Percentiles rank a stretch among this genome's conserved stretches.
Evolutionary conservation across 2,888 invertebrate genomes (phyloP).

Genomic region (Oasisia sp.): DNA sequence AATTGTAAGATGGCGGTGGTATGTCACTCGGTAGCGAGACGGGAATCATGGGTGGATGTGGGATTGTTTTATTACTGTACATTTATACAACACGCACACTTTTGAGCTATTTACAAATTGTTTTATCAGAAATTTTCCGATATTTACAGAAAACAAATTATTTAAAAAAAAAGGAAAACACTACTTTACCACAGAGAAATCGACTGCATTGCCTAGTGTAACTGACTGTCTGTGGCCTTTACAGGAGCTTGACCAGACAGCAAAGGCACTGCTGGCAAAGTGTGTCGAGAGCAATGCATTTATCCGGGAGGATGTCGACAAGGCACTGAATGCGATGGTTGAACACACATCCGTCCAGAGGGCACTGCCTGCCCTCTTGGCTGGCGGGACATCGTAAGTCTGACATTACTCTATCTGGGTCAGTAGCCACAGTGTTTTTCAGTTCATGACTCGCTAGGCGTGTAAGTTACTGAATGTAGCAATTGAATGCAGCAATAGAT

Average conservation of each 20-base stretch:
- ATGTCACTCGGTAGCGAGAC: too few species aligned
- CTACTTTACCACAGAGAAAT: background rate
- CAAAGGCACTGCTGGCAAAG: slow-evolving; percentile 82
- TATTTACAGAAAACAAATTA: background rate
- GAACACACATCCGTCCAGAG: slow-evolving; percentile 76
- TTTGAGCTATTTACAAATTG: background rate
- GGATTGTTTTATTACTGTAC: too few species aligned
- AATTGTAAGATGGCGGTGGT: background rate
- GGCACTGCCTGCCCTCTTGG: slow-evolving; percentile 63
- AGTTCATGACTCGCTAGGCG: background rate
- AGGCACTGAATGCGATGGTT: slow-evolving; percentile 84
- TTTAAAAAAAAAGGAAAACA: background rate
- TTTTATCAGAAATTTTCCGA: background rate
- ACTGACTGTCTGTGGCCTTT: slow-evolving; percentile 23
- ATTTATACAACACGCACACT: background rate
- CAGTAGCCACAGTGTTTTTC: background rate
- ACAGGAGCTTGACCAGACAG: slow-evolving; percentile 87
- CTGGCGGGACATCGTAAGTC: slow-evolving; percentile 65
- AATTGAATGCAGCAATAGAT: background rate
- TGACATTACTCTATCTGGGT: background rate
- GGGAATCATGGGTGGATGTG: too few species aligned
- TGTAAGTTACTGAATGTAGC: background rate
- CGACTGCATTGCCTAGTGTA: background rate
- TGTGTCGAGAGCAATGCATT: slow-evolving; percentile 91
- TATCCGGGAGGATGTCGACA: slow-evolving; percentile 86